Percentiles rank a stretch among this genome's conserved stretches.
These are phyloP conservation scores for Cairina moschata DNA, from an alignment of 2,113 vertebrate species.

Conservation along the genomic window DNA sequence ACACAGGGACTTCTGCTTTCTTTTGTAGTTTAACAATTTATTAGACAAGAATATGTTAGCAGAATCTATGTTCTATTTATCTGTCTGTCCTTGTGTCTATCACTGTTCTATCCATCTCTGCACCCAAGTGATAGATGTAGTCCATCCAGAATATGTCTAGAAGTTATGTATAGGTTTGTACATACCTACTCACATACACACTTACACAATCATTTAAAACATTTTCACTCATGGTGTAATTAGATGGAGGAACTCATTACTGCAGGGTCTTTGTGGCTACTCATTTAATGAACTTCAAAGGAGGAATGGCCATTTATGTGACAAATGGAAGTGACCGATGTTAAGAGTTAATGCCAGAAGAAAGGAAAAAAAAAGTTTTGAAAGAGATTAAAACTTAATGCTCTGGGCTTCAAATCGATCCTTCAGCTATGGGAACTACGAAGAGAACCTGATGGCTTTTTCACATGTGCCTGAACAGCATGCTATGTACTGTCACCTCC, in stretches of 20 bases:
- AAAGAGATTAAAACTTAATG: not conserved
- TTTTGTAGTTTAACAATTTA: constrained; percentile 31
- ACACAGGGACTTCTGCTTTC: not conserved
- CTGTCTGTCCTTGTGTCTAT: not conserved
- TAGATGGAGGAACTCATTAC: not conserved
- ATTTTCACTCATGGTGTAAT: not conserved
- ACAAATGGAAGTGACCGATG: not conserved
- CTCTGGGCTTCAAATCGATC: not conserved
- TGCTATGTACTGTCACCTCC: not conserved
- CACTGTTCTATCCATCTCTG: not conserved
- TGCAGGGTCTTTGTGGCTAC: not conserved
- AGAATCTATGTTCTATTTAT: constrained; percentile 25
- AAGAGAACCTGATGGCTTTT: not conserved
- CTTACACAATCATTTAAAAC: not conserved
- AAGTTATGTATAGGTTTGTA: not conserved
- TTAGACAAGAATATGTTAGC: not conserved
- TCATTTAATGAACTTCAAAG: not conserved
- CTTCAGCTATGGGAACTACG: not conserved
- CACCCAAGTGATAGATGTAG: not conserved
- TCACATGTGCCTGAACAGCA: accelerated
- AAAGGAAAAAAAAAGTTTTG: not conserved
- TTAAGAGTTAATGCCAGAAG: not conserved
- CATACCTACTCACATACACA: not conserved
- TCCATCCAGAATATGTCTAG: not conserved
- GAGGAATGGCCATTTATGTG: not conserved